These are phyloP conservation scores for Nesogale talazaci DNA, from an alignment of 2,113 vertebrate genomes.

Conservation along the genomic window DNA sequence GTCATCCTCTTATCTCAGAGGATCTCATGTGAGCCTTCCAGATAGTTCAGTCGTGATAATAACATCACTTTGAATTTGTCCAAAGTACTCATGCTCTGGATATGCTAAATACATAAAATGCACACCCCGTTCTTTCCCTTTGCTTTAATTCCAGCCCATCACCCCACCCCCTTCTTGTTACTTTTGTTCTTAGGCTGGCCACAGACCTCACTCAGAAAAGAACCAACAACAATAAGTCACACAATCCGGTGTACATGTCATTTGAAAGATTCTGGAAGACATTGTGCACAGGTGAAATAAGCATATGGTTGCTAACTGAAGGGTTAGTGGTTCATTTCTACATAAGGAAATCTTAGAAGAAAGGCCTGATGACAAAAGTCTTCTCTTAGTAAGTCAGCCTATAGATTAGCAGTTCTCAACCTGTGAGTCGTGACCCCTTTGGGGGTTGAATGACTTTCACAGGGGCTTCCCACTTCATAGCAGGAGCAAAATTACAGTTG, in stretches of 20 bases:
- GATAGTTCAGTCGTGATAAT: neutral
- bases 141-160: neutral
- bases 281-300: neutral
- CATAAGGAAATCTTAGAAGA: neutral
- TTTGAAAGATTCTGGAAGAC: neutral
- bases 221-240: neutral
- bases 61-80: neutral
- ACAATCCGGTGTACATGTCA: fast-evolving
- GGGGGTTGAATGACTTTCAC: no score
- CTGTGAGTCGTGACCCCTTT: no score
- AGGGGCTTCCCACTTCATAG: no score
- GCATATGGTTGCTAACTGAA: neutral
- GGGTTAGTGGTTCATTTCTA: neutral
- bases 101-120: neutral
- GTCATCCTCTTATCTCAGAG: slow-evolving; percentile 11
- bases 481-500: no score
- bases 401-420: no score
- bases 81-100: neutral
- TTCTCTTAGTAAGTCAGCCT: neutral
- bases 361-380: neutral
- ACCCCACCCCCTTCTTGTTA: neutral
- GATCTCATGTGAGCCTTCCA: neutral
- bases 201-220: neutral
- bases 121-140: neutral
- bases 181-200: neutral